Conservation (phyloP, 2,113 vertebrate genomes). For the Lathamus discolor region DNA sequence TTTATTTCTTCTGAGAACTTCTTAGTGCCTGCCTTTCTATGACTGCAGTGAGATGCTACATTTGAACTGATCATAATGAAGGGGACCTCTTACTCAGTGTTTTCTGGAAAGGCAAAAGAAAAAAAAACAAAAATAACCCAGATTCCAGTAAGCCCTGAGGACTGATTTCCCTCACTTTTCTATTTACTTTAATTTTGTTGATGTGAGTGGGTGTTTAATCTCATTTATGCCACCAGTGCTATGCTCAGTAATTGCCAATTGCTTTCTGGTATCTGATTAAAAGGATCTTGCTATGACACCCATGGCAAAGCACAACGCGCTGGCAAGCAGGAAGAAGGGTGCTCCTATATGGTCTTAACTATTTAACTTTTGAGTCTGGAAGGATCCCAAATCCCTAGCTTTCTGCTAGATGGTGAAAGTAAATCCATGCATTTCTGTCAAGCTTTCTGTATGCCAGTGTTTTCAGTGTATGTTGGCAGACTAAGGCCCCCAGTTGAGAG, state of each 20-base stretch:
- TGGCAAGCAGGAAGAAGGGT: background rate
- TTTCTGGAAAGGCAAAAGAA: background rate
- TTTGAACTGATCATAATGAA: background rate
- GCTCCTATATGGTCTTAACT: background rate
- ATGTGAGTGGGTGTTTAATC: background rate
- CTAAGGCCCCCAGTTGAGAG: background rate
- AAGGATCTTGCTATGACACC: background rate
- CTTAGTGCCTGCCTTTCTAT: conserved; percentile 10
- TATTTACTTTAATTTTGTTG: background rate
- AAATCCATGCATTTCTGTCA: background rate
- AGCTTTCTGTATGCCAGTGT: background rate
- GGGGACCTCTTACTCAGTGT: background rate
- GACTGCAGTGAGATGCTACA: background rate
- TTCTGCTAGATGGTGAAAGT: background rate
- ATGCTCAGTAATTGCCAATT: background rate
- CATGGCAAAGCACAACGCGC: background rate
- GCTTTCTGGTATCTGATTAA: background rate
- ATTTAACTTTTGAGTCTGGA: background rate
- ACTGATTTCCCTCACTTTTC: background rate
- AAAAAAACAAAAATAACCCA: background rate
- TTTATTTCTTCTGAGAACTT: conserved; percentile 65
- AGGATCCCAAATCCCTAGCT: background rate
- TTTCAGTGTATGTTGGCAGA: background rate
- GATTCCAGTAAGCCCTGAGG: background rate
- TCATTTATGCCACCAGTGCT: background rate